These are phyloP conservation scores for Ellobius talpinus DNA, from an alignment of 2,113 vertebrate species.

Conservation along the genomic window DNA sequence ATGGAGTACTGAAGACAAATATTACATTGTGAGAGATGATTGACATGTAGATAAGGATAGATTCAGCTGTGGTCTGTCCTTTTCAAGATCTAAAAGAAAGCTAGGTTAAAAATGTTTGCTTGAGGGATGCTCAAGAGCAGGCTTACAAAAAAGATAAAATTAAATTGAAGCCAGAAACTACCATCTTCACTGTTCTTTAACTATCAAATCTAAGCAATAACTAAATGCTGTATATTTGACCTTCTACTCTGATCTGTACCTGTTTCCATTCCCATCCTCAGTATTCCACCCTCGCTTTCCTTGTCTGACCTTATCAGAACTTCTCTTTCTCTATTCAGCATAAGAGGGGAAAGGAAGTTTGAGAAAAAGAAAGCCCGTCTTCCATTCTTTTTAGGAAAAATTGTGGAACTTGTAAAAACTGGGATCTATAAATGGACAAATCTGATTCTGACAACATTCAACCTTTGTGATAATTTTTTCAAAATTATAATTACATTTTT, in stretches of 20 bases:
- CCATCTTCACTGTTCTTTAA: background rate
- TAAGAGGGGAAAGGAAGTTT: background rate
- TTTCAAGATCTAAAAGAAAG: constrained; percentile 52
- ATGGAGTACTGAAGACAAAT: constrained; percentile 14
- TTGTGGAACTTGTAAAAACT: background rate
- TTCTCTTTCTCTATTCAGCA: background rate
- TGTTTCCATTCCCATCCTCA: background rate
- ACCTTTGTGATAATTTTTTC: background rate
- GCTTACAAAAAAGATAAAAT: constrained; percentile 20
- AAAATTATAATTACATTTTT: background rate
- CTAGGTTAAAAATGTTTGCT: background rate
- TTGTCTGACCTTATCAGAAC: constrained; percentile 6
- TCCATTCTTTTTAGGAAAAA: background rate
- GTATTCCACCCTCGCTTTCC: background rate
- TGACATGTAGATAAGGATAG: constrained; percentile 12
- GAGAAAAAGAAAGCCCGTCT: background rate
- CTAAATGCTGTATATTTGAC: constrained; percentile 3
- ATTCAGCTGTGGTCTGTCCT: background rate
- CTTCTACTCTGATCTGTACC: constrained; percentile 16
- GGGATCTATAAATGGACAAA: background rate
- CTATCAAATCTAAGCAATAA: constrained; percentile 1
- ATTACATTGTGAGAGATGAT: background rate
- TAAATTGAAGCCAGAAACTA: constrained; percentile 40
- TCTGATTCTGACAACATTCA: background rate
- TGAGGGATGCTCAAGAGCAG: background rate